Evolutionary conservation across 1,140 invertebrate genomes (phyloP), one percentile per base, ranked within the genome.

Genomic region (Callitettix versicolor): DNA sequence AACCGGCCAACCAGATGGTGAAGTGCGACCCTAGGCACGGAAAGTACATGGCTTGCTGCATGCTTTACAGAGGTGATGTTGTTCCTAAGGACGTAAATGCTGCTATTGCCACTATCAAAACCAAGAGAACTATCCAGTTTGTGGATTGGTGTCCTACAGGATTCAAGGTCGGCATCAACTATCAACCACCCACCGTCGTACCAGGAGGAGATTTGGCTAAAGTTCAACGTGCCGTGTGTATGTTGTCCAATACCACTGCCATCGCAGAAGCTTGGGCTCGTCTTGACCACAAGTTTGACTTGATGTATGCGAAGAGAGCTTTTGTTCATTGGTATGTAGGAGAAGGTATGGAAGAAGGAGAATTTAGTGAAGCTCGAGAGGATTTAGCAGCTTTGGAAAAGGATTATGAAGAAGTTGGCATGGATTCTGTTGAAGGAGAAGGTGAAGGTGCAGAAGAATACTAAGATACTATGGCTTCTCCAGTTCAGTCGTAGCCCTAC

Each of bases 41-140:
- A 33, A 87, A 87, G 69, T 87, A 86, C 69, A 91, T 91, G 87
- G 86, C 87, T 18, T 90, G 87, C 63, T 91, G 88, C 65, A 84
- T 91, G 79, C 73, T 91, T 59, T 91, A 89, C 72, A 65, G 80
- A 56, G 80, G 81, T 17, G 79, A 81, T 58, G 80, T 82, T 17
- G 80, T 77, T 1, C 73, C 84, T 0, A 85, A 85, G 63, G 82
- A 84, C 63, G 79, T 81, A 18, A 81, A 81, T 60, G 84, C 86
- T 14, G 86, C 89, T 22, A 84, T 84, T 59, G 79, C 79, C n/a
- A 73, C 75, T 4, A 82, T 84, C 60, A 84, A 84, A 64, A 82
- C 78, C 0, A 82, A 82, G 67, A 65, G 79, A 21, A 74, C 72
- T 53, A 79, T 80, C 55, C 72, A 78, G 58, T 80, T 80, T 57